phyloP scores from a whole-genome alignment of 2,797 vertebrate genomes.

The Todus mexicanus region DNA sequence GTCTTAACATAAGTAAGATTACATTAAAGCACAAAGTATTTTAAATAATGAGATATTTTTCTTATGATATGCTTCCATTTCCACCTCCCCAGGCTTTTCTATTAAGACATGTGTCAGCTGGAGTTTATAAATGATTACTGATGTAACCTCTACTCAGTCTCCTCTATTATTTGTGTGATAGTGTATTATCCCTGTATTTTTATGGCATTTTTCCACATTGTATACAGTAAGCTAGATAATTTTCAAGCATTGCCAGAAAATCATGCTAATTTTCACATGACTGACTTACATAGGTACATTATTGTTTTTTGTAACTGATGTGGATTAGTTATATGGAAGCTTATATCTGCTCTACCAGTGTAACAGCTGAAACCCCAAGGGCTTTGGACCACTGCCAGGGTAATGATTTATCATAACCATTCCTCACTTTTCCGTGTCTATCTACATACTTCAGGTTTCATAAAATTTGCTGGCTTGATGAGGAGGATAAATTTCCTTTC shows the following conservation, averaged over 20 bases:
- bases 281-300: background rate
- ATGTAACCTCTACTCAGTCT: background rate
- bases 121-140: background rate
- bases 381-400: background rate
- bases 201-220: background rate
- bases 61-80: background rate
- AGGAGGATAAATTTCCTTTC: background rate
- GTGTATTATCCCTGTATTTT: background rate
- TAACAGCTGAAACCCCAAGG: conserved; percentile 29
- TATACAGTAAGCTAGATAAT: background rate
- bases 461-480: background rate
- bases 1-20: background rate
- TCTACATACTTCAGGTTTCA: conserved; percentile 4
- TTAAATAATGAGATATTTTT: background rate
- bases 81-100: background rate
- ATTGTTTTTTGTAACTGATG: background rate
- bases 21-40: background rate
- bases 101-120: background rate
- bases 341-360: background rate
- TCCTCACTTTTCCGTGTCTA: background rate
- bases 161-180: background rate
- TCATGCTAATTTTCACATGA: background rate
- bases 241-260: background rate
- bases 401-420: conserved; percentile 16
- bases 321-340: background rate